A percentile compares a stretch with the other conserved stretches of the same genome.
Conservation (phyloP, 2,113 vertebrate genomes). For the Poeciliopsis occidentalis region DNA sequence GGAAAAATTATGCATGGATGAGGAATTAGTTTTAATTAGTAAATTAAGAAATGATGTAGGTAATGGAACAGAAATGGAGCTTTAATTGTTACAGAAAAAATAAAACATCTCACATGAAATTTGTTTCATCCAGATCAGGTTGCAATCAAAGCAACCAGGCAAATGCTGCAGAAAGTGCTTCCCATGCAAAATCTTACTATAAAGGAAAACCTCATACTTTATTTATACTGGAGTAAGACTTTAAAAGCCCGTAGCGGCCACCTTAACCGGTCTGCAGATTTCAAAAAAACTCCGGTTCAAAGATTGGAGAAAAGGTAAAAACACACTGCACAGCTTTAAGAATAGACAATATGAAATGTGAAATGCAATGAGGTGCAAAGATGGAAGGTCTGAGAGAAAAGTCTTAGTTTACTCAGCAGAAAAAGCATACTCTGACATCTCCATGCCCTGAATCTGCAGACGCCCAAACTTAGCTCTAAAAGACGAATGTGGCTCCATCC, state of each 20-base stretch:
- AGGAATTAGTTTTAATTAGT: too few species aligned
- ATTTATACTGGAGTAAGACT: neutral
- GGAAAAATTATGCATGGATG: too few species aligned
- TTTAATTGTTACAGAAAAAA: too few species aligned
- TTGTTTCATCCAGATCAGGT: neutral
- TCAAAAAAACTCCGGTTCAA: slow-evolving; percentile 17
- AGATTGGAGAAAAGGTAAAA: neutral
- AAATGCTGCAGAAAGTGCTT: slow-evolving; percentile 11
- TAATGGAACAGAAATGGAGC: too few species aligned
- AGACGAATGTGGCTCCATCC: slow-evolving; percentile 42
- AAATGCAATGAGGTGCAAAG: slow-evolving; percentile 12
- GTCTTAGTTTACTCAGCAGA: slow-evolving; percentile 22
- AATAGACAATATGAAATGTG: slow-evolving; percentile 1
- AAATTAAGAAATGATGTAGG: too few species aligned
- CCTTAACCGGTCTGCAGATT: slow-evolving; percentile 53
- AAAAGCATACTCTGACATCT: slow-evolving; percentile 7
- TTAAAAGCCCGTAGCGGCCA: too few species aligned
- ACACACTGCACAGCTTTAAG: neutral
- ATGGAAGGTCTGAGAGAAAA: neutral
- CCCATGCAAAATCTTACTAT: neutral
- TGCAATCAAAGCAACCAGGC: slow-evolving; percentile 3
- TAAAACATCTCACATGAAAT: neutral
- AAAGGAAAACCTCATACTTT: neutral
- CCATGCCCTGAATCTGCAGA: slow-evolving; percentile 34
- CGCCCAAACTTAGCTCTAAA: slow-evolving; percentile 46